These are phyloP conservation scores for Phenacoccus solenopsis DNA, from an alignment of 1,140 invertebrate species.

Conservation along the genomic window DNA sequence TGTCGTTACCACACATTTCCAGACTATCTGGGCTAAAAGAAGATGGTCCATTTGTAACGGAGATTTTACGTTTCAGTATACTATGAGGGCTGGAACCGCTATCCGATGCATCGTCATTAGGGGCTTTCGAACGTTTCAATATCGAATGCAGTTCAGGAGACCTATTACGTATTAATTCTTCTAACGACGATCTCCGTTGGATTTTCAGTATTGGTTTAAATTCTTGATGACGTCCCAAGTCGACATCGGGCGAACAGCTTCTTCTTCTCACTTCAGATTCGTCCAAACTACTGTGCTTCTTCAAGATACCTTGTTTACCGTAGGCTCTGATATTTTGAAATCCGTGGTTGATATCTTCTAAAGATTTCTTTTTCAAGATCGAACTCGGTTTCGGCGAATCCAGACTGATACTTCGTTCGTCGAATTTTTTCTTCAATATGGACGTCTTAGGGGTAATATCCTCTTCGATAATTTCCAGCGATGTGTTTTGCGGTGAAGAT, in stretches of 20 bases:
- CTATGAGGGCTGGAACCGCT: constrained; percentile 38
- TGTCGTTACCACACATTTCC: background rate
- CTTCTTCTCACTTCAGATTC: constrained; percentile 53
- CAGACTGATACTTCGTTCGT: background rate
- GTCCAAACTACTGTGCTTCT: constrained; percentile 59
- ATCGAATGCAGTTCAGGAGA: constrained; percentile 33
- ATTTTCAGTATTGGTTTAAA: constrained; percentile 53
- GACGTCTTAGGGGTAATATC: background rate
- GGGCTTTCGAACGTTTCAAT: constrained; percentile 34
- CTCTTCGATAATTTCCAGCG: constrained; percentile 5
- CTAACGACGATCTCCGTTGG: constrained; percentile 51
- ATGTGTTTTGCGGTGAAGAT: background rate
- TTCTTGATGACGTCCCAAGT: constrained; percentile 30
- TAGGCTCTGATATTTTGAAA: background rate
- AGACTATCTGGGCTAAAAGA: background rate
- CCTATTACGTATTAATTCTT: constrained; percentile 46
- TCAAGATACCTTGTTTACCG: constrained; percentile 55
- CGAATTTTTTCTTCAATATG: constrained; percentile 8
- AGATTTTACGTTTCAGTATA: constrained; percentile 52
- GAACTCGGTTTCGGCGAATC: constrained; percentile 30
- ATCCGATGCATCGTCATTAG: background rate
- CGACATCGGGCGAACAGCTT: constrained; percentile 52
- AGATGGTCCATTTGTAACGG: background rate
- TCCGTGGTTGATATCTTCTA: constrained; percentile 38
- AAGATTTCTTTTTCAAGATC: constrained; percentile 29